Conservation (phyloP, 64 coral and sea anemone genomes). For the Anthopleura sola region DNA sequence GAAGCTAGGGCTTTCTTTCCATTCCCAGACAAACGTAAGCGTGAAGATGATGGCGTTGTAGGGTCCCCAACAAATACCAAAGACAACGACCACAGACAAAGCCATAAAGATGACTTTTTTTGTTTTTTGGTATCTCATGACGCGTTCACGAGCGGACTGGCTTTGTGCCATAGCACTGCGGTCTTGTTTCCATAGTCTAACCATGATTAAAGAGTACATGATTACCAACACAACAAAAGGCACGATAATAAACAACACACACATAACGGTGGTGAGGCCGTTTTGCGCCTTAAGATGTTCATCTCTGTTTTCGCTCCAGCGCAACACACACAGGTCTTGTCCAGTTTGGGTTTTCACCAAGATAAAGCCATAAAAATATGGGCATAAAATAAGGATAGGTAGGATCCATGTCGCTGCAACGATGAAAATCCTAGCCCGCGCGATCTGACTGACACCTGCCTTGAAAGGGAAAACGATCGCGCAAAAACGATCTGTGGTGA, state of each 20-base stretch:
- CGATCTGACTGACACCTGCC: background rate
- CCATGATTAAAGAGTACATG: slow-evolving; percentile 11
- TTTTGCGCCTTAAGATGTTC: background rate
- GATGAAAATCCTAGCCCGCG: background rate
- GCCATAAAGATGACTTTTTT: slow-evolving; percentile 12
- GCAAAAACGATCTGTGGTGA: slow-evolving; percentile 32
- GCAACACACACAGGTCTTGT: background rate
- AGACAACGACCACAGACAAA: slow-evolving; percentile 6
- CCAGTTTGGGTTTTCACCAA: background rate
- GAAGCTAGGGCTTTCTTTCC: background rate
- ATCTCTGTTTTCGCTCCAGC: background rate
- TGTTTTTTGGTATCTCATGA: slow-evolving; percentile 21
- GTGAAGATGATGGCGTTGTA: background rate
- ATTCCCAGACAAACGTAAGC: background rate
- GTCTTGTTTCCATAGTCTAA: slow-evolving; percentile 16
- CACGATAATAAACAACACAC: slow-evolving; percentile 4
- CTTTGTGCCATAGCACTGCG: background rate
- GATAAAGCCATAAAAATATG: slow-evolving; percentile 7
- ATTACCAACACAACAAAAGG: slow-evolving; percentile 8
- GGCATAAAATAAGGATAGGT: background rate
- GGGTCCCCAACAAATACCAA: slow-evolving; percentile 5
- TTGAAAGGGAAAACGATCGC: slow-evolving; percentile 34
- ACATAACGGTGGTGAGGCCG: background rate
- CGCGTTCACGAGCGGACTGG: background rate
- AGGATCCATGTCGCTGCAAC: slow-evolving; percentile 11